Conservation (phyloP, 2,113 vertebrate species). For the Hippocampus guttulatus region DNA sequence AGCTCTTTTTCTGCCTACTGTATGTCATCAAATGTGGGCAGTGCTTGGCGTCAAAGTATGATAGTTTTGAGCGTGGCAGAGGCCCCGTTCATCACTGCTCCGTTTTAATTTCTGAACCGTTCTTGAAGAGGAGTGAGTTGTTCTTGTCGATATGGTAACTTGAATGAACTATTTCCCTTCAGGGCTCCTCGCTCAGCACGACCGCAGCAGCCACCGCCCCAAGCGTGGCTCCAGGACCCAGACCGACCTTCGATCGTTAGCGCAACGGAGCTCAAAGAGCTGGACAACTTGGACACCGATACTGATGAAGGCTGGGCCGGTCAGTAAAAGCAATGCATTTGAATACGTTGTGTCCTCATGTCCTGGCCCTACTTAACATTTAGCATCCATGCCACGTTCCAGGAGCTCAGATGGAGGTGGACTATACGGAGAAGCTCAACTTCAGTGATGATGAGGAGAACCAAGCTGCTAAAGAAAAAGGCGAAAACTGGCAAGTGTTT, state of each 20-base stretch:
- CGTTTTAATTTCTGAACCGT: background rate
- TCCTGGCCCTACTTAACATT: background rate
- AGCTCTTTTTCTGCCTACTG: too few species aligned
- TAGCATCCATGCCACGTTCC: conserved; percentile 3
- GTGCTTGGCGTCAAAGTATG: background rate
- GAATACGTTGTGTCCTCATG: background rate
- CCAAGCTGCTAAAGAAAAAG: conserved; percentile 84
- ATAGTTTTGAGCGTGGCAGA: background rate
- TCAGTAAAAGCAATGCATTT: conserved; percentile 51
- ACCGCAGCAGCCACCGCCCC: conserved; percentile 67
- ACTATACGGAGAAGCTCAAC: conserved; percentile 97
- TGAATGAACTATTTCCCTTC: background rate
- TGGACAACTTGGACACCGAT: conserved; percentile 94
- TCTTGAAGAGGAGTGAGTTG: background rate
- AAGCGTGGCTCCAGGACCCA: conserved; percentile 83
- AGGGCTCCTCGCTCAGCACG: conserved; percentile 77
- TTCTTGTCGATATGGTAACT: background rate
- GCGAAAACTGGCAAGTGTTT: conserved; percentile 78
- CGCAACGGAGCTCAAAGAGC: conserved; percentile 92
- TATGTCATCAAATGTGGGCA: background rate
- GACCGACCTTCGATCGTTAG: conserved; percentile 94
- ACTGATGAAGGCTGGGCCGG: conserved; percentile 98
- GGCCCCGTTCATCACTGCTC: background rate
- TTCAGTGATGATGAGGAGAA: conserved; percentile 98
- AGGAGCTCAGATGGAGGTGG: conserved; percentile 98